Evolutionary conservation across 2,113 vertebrate genomes (phyloP), one percentile per base, ranked within the genome.

Genomic region (Epinephelus moara): DNA sequence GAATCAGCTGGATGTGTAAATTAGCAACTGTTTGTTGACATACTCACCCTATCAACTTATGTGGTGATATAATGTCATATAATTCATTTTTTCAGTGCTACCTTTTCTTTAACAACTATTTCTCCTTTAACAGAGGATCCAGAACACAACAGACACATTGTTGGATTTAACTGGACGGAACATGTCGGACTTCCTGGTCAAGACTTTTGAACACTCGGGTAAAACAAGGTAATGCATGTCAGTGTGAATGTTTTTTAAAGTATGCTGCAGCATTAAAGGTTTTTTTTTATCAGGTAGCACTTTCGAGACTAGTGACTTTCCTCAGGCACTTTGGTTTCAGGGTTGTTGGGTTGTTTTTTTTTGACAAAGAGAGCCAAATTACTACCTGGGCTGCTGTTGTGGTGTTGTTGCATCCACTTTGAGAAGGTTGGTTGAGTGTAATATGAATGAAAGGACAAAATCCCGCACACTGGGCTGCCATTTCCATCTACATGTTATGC

Each of bases 121-220:
- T n/a, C 10, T 70, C 21, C 78, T 52, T 80, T 76, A 62, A 62
- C 86, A 96, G 95, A 95, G 93, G 82, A 70, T 89, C 30, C 95
- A 96, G 83, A 95, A 94, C 83, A 95, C 95, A 6, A 96, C 95
- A 0, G 98, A 99, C 85, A 96, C 96, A 8, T 93, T 99, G 75
- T 95, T 97, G 92, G 91, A 99, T 80, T 84, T 99, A 75, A 98
- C 97, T 0, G 96, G 96, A 33, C 94, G 95, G 50, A 99, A 99
- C 85, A 94, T 98, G 91, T 97, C 98, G 0, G 98, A 99, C 91
- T 98, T 98, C 78, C 93, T 99, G 47, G 90, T 99, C 89, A 99
- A 99, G 95, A 99, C 96, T 0, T 99, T 97, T 0, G 95, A 93
- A 63, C 61, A 71, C 62, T 89, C 78, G 0, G 95, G 95, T 6